Base-by-base conservation (phyloP, 2,113 vertebrate genomes). In the Phrynosoma platyrhinos region DNA sequence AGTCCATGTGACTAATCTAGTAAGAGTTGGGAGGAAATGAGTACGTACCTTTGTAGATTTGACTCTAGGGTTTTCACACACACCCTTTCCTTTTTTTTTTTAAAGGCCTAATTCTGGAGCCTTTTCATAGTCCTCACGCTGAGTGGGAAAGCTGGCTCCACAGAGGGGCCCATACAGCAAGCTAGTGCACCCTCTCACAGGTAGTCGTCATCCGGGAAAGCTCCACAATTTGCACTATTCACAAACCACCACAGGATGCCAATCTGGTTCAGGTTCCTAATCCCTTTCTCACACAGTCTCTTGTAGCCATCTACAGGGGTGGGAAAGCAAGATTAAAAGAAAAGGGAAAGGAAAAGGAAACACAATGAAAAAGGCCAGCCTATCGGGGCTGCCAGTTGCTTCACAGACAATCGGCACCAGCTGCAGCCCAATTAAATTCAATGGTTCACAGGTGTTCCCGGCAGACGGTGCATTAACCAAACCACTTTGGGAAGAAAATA, bases 361-460 rank as follows among this genome's bases (percentile, higher is more conserved):
- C 94, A 97, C 96, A 96, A 95, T 95, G 95, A 94, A 47, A 58
- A 86, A 89, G 62, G 36, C 91, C 91, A 79, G 83, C 9, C 86
- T 89, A 92, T 27, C 53, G n/a, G 62, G 94, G 78, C 93, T 90
- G 91, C 94, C 94, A 92, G 96, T 84, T 92, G 89, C 87, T 40
- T 83, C n/a, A 0, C 82, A 5, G 91, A 94, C 96, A 95, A 91
- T 96, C 69, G 55, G 78, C 90, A 86, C 95, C 96, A 97, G 96
- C 96, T 97, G 96, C 96, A 95, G 95, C 94, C 95, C 95, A 96
- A 95, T 96, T 96, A 96, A 96, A 96, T 85, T 91, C 94, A 52
- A 91, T 95, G 95, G 93, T 94, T 95, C 96, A 96, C 97, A 97
- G 97, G 97, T 96, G 97, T 95, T 97, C 95, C 95, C 87, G 64